Evolutionary conservation across 2,113 vertebrate species (phyloP).

Genomic region (Takifugu flavidus): DNA sequence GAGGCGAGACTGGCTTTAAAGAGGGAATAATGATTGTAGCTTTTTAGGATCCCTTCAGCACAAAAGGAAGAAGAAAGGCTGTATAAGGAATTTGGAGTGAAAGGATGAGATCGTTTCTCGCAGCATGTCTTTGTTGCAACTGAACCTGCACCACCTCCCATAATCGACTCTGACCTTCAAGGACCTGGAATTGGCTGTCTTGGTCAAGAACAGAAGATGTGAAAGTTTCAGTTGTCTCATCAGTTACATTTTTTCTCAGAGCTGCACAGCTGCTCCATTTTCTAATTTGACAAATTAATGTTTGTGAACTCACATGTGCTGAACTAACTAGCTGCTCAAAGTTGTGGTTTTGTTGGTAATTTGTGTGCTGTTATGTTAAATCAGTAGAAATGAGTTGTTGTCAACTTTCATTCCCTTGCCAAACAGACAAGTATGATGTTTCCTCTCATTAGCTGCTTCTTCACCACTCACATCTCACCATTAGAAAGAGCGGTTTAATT

Average conservation of each 20-base stretch:
- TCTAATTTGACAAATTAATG: constrained; percentile 59
- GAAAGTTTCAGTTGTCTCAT: constrained; percentile 79
- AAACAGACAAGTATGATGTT: constrained; percentile 74
- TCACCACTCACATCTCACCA: constrained; percentile 84
- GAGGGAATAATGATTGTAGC: constrained; percentile 90
- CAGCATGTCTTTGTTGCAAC: constrained; percentile 85
- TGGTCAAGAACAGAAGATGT: constrained; percentile 84
- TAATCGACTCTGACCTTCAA: constrained; percentile 89
- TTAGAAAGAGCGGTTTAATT: constrained; percentile 89
- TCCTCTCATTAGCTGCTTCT: constrained; percentile 83
- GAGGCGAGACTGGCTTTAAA: constrained; percentile 86
- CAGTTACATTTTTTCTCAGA: too few relatives aligned
- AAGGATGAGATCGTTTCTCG: constrained; percentile 77
- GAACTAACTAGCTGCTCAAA: constrained; percentile 27
- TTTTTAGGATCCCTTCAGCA: constrained; percentile 87
- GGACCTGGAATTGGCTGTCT: constrained; percentile 88
- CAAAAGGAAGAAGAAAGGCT: constrained; percentile 80
- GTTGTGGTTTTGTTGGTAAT: constrained; percentile 34
- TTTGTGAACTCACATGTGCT: too few relatives aligned
- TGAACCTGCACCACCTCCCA: constrained; percentile 87
- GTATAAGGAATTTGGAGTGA: constrained; percentile 83
- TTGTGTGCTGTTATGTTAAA: constrained; percentile 40
- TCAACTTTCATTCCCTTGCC: constrained; percentile 26
- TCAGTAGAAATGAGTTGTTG: constrained; percentile 79
- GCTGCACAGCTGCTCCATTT: constrained; percentile 71